Percentiles rank a stretch among this genome's conserved stretches.
Conservation (phyloP, 1,140 invertebrate species). For the Drosophila mauritiana region DNA sequence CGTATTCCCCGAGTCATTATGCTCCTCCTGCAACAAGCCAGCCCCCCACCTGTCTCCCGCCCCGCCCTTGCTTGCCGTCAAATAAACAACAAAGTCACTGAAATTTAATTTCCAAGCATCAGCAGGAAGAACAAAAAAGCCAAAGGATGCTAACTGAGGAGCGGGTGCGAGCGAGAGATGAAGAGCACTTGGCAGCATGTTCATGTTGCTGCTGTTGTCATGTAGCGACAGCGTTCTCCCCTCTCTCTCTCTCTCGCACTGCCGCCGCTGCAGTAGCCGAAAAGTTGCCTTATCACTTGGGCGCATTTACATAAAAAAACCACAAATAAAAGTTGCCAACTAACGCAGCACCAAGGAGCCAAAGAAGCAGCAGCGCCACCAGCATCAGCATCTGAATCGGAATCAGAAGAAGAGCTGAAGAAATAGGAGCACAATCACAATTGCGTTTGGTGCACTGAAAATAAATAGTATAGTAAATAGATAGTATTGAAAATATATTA, state of each 20-base stretch:
- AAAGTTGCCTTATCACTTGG: constrained; percentile 83
- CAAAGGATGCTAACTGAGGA: neutral
- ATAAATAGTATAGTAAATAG: no score
- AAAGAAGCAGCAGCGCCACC: constrained; percentile 15
- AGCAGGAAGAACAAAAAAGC: constrained; percentile 45
- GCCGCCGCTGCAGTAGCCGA: constrained; percentile 63
- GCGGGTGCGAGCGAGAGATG: constrained; percentile 13
- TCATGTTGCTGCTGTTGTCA: constrained; percentile 76
- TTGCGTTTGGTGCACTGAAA: constrained; percentile 12
- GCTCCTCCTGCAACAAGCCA: constrained; percentile 35
- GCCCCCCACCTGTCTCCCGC: neutral
- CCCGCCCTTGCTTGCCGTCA: constrained; percentile 17
- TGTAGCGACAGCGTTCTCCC: constrained; percentile 67
- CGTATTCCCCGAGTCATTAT: constrained; percentile 55
- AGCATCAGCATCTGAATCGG: constrained; percentile 31
- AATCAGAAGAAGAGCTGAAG: constrained; percentile 55
- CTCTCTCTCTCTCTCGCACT: constrained; percentile 13
- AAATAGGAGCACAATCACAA: constrained; percentile 58
- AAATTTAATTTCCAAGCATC: constrained; percentile 77
- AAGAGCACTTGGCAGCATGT: constrained; percentile 79
- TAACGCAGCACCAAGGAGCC: constrained; percentile 64
- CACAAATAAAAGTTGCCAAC: constrained; percentile 83
- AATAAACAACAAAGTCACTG: constrained; percentile 82
- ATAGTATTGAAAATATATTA: no score
- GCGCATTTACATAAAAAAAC: constrained; percentile 83